Evolutionary conservation across 1,140 invertebrate genomes (phyloP).

Genomic region (Apis mellifera): DNA sequence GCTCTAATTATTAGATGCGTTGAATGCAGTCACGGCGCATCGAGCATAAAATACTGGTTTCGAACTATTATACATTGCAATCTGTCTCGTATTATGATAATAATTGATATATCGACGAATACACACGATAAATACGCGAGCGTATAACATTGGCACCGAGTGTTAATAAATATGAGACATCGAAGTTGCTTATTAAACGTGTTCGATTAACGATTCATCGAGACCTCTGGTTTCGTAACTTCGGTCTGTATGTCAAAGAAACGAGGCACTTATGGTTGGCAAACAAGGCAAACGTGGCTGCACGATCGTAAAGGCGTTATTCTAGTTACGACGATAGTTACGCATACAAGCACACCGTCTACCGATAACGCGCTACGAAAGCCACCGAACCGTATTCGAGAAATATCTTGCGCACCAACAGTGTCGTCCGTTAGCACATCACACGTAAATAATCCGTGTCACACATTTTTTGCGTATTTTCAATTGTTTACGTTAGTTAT

Average conservation of each 20-base stretch:
- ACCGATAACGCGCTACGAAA: conserved; percentile 21
- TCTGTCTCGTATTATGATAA: background rate
- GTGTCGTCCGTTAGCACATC: background rate
- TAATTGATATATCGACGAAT: background rate
- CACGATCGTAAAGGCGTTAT: background rate
- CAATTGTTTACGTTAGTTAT: background rate
- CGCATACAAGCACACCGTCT: background rate
- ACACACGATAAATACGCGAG: background rate
- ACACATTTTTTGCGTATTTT: background rate
- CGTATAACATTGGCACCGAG: background rate
- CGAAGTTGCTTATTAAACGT: conserved; percentile 16
- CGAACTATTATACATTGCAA: background rate
- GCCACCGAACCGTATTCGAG: conserved; percentile 21
- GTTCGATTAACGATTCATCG: conserved; percentile 2
- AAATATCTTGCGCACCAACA: conserved; percentile 5
- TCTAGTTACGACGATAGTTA: conserved; percentile 22
- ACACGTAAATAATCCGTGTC: conserved; percentile 16
- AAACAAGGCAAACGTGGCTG: background rate
- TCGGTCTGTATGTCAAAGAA: conserved; percentile 1
- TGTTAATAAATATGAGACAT: conserved; percentile 19
- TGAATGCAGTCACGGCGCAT: background rate
- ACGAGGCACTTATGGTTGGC: background rate
- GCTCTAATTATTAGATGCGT: conserved; percentile 27
- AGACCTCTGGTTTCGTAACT: conserved; percentile 30
- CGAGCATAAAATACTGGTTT: conserved; percentile 5